Conservation (phyloP, 2,888 invertebrate species). For the Apamea anceps region DNA sequence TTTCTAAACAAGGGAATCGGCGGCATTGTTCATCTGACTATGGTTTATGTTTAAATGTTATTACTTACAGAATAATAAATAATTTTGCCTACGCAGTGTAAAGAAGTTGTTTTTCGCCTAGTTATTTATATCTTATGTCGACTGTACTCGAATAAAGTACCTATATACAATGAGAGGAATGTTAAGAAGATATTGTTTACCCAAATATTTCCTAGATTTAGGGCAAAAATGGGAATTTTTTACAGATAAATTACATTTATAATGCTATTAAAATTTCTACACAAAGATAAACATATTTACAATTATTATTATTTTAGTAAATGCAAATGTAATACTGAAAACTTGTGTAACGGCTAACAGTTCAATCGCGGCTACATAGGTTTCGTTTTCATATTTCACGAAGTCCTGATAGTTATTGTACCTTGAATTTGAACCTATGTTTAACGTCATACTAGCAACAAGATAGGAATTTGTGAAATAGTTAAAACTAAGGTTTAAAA, state of each 20-base stretch:
- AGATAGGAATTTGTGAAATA: too few relatives aligned
- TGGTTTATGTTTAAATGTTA: neutral
- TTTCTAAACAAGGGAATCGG: too few relatives aligned
- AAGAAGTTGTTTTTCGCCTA: neutral
- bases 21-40: too few relatives aligned
- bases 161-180: constrained; percentile 24
- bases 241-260: constrained; percentile 4
- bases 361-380: neutral
- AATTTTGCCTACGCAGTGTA: neutral
- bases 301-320: constrained; percentile 14
- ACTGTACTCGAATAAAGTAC: neutral
- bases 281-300: neutral
- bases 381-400: neutral
- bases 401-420: neutral
- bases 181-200: neutral
- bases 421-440: neutral
- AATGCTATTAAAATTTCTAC: neutral
- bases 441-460: neutral
- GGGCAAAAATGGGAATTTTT: neutral
- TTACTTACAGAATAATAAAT: neutral
- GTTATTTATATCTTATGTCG: neutral
- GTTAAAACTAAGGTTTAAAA: neutral
- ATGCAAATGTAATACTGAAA: constrained; percentile 38
- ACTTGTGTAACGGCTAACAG: neutral
- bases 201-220: neutral